phyloP scores from a whole-genome alignment of 2,113 vertebrate species.

The Acrocephalus arundinaceus region DNA sequence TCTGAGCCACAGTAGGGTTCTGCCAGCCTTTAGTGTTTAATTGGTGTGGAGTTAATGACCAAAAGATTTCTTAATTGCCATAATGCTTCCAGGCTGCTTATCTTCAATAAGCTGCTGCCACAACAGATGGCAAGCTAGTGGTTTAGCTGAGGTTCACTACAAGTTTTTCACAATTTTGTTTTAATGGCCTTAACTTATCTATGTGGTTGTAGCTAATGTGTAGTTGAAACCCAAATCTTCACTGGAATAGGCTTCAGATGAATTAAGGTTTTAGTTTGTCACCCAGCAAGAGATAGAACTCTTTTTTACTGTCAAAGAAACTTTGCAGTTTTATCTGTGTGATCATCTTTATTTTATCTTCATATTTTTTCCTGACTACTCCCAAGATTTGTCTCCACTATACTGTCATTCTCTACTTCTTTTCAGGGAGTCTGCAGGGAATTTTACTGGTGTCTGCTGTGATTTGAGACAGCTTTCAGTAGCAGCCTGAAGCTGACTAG shows the following conservation, averaged over 20 bases:
- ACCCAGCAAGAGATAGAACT: not conserved
- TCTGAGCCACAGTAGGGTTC: not conserved
- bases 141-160: slow-evolving; percentile 29
- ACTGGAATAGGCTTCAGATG: not conserved
- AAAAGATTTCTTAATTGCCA: slow-evolving; percentile 63
- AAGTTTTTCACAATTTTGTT: slow-evolving; percentile 15
- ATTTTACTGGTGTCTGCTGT: not conserved
- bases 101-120: slow-evolving; percentile 54
- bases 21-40: slow-evolving; percentile 35
- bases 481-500: not conserved
- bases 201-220: not conserved
- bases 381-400: not conserved
- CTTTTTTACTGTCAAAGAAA: not conserved
- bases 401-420: not conserved
- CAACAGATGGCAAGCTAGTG: slow-evolving; percentile 54
- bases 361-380: not conserved
- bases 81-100: slow-evolving; percentile 63
- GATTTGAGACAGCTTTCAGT: not conserved
- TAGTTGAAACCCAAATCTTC: not conserved
- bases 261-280: not conserved
- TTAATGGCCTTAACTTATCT: not conserved
- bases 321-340: not conserved
- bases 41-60: slow-evolving; percentile 65
- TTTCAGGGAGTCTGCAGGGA: not conserved
- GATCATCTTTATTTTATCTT: slow-evolving; percentile 20